Base-by-base conservation (phyloP, 2,113 vertebrate species). In the Lipotes vexillifer region DNA sequence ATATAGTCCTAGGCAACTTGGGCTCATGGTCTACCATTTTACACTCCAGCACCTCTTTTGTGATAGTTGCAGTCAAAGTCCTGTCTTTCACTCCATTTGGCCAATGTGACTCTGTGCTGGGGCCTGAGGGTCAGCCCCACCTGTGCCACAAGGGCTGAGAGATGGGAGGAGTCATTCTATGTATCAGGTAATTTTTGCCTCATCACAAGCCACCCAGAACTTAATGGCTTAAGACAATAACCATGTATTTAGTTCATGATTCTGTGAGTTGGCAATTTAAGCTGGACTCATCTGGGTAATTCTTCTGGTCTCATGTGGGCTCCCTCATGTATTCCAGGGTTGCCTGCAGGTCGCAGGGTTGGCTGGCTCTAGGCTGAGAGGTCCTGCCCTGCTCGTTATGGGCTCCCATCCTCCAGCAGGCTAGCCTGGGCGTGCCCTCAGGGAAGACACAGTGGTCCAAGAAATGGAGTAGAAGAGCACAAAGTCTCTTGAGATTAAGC, bases 391-490 rank as follows among this genome's bases (percentile, higher is more conserved):
- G 52, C 20, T 33, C 68, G 5, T 13, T 0, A 4, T 38, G 14
- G 27, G 36, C 63, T 52, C 38, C 31, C 14, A 2, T 10, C 27
- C 88, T 31, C 21, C 74, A 23, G 55, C 89, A 46, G 83, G 65
- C 75, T 6, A 15, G 66, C 74, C 92, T 3, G 6, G 77, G 68
- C 68, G 41, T 5, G 13, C 36, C 65, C 29, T 18, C 31, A 14
- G 0, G 57, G 75, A 18, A 13, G 86, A 17, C 88, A 8, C 81
- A 6, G 71, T 3, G 46, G 44, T 5, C 78, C n/a, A 1, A 12
- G 57, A 55, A 0, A 11, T 3, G 52, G 38, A 0, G 17, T 3
- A 1, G 29, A 44, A 41, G 38, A 44, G 15, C 21, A 3, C 41
- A n/a, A 17, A 41, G 11, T 46, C 71, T 36, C n/a, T 4, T 2